phyloP scores from a whole-genome alignment of 2,797 vertebrate genomes.

The Sardinella longiceps region DNA sequence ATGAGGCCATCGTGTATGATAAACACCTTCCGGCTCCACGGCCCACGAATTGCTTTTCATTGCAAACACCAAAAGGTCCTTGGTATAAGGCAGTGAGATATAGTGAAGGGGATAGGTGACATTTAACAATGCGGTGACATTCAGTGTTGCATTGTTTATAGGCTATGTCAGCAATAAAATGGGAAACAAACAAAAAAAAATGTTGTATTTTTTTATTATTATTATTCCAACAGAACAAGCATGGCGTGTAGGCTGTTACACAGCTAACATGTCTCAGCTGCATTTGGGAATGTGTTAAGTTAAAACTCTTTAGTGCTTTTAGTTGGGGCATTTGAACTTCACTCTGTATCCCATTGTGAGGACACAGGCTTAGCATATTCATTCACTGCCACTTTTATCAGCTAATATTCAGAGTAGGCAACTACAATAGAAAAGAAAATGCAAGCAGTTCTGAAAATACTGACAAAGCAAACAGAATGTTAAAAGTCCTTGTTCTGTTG shows the following conservation, averaged over 20 bases:
- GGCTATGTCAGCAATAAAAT: neutral
- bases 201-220: neutral
- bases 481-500: slow-evolving; percentile 4
- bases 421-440: neutral
- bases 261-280: neutral
- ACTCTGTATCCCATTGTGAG: neutral
- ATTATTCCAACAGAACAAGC: slow-evolving; percentile 20
- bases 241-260: neutral
- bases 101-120: neutral
- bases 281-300: slow-evolving; percentile 6
- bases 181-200: neutral
- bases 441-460: slow-evolving; percentile 33
- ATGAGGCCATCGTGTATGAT: slow-evolving; percentile 34
- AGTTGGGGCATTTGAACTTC: neutral
- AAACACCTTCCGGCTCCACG: neutral
- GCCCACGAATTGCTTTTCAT: neutral
- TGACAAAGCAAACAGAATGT: slow-evolving; percentile 15
- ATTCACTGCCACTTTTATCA: neutral
- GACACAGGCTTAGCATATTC: neutral
- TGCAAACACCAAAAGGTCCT: neutral
- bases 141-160: neutral
- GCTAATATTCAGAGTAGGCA: neutral
- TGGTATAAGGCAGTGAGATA: neutral
- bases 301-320: neutral
- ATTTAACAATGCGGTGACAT: slow-evolving; percentile 1